phyloP scores from a whole-genome alignment of 2,113 vertebrate genomes.

The Crotalus helleri region DNA sequence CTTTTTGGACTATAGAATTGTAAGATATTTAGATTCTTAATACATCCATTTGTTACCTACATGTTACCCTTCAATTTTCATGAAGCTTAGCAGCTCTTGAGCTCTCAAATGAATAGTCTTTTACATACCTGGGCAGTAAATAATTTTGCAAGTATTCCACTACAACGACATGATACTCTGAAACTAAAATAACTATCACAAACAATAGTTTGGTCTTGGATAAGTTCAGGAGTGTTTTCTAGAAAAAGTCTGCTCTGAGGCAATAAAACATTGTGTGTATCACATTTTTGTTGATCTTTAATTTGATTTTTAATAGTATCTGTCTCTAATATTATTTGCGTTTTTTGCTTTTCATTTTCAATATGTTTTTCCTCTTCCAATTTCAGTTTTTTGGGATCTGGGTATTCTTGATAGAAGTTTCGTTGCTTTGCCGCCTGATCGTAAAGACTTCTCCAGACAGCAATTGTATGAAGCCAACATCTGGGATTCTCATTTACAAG shows the following conservation, averaged over 20 bases:
- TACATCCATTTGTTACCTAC: not conserved
- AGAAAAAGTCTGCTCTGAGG: not conserved
- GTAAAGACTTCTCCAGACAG: slow-evolving; percentile 64
- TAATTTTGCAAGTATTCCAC: slow-evolving; percentile 73
- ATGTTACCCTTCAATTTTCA: not conserved
- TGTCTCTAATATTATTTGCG: not conserved
- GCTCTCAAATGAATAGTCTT: not conserved
- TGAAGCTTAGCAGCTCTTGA: not conserved
- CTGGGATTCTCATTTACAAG: slow-evolving; percentile 60
- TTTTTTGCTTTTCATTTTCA: slow-evolving; percentile 59
- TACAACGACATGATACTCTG: slow-evolving; percentile 88
- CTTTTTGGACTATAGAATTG: not conserved
- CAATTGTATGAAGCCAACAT: slow-evolving; percentile 61
- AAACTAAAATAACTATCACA: slow-evolving; percentile 63
- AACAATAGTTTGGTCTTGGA: accelerated
- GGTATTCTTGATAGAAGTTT: not conserved
- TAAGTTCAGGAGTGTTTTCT: slow-evolving; percentile 2
- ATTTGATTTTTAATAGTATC: not conserved
- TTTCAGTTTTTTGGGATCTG: slow-evolving; percentile 61
- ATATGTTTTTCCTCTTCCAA: slow-evolving; percentile 19
- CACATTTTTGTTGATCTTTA: slow-evolving; percentile 11
- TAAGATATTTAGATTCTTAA: not conserved
- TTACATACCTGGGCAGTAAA: slow-evolving; percentile 77
- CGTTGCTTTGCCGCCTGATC: slow-evolving; percentile 5
- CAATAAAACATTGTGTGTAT: not conserved